Conservation (phyloP, 2,113 vertebrate genomes). For the Clarias macrocephalus region DNA sequence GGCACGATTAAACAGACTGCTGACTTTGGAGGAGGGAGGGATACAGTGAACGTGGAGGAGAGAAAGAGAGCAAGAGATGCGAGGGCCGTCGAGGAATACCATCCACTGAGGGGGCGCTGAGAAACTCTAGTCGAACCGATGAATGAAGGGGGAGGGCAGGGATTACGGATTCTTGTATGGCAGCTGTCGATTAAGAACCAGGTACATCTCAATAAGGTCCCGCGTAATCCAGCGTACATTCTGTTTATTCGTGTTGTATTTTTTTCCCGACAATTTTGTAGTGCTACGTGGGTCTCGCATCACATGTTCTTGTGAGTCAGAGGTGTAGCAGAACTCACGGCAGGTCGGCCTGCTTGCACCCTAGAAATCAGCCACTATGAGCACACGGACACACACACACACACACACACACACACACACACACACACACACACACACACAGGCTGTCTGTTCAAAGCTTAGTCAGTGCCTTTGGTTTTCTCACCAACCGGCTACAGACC, state of each 20-base stretch:
- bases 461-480: slow-evolving; percentile 37
- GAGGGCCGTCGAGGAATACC: slow-evolving; percentile 60
- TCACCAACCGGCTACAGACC: slow-evolving; percentile 34
- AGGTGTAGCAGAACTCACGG: slow-evolving; percentile 41
- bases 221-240: not conserved
- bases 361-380: slow-evolving; percentile 36
- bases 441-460: slow-evolving; percentile 38
- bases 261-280: not conserved
- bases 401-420: slow-evolving; percentile 13
- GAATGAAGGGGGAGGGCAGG: slow-evolving; percentile 71
- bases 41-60: slow-evolving; percentile 43
- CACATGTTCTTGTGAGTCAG: slow-evolving; percentile 39
- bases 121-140: slow-evolving; percentile 60
- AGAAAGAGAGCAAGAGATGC: slow-evolving; percentile 31
- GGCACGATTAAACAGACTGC: slow-evolving; percentile 61
- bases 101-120: slow-evolving; percentile 64
- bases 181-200: slow-evolving; percentile 21
- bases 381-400: not conserved
- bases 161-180: slow-evolving; percentile 75
- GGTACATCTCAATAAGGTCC: not conserved
- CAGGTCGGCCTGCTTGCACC: slow-evolving; percentile 40
- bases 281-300: slow-evolving; percentile 23
- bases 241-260: slow-evolving; percentile 1
- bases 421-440: not conserved
- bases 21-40: slow-evolving; percentile 67